phyloP scores from a whole-genome alignment of 2,888 invertebrate genomes.

The Eupithecia tripunctaria region DNA sequence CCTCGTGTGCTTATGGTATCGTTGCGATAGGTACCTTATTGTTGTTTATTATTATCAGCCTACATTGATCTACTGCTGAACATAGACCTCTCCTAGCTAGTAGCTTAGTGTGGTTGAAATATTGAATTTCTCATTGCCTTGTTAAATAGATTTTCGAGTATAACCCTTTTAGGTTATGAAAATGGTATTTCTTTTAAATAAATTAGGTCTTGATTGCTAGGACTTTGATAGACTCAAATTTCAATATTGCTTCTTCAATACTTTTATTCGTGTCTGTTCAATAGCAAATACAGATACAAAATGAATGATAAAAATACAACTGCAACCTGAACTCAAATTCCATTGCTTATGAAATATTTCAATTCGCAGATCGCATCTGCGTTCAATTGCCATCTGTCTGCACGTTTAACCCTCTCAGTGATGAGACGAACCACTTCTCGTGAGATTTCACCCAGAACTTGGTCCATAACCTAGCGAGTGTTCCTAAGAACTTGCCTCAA shows the following conservation, averaged over 20 bases:
- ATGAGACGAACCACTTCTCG: neutral
- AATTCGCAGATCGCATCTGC: conserved; percentile 2
- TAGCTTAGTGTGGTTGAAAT: too few species aligned
- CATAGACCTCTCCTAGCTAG: too few species aligned
- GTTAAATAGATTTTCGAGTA: too few species aligned
- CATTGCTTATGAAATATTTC: conserved; percentile 1
- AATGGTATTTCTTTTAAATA: too few species aligned
- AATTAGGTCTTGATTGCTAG: too few species aligned
- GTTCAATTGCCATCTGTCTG: neutral
- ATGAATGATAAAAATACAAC: neutral
- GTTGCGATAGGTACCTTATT: too few species aligned
- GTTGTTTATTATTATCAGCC: too few species aligned
- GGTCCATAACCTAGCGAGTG: neutral
- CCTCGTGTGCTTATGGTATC: too few species aligned
- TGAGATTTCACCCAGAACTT: neutral
- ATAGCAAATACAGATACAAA: neutral
- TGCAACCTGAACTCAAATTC: neutral
- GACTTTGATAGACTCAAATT: too few species aligned
- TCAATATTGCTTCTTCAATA: neutral
- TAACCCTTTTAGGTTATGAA: too few species aligned
- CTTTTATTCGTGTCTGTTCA: neutral
- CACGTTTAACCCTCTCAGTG: neutral
- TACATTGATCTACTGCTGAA: too few species aligned
- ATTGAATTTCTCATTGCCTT: too few species aligned
- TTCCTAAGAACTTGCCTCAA: neutral